phyloP scores from a whole-genome alignment of 2,888 invertebrate species.

The Megaustenia siamemsis region DNA sequence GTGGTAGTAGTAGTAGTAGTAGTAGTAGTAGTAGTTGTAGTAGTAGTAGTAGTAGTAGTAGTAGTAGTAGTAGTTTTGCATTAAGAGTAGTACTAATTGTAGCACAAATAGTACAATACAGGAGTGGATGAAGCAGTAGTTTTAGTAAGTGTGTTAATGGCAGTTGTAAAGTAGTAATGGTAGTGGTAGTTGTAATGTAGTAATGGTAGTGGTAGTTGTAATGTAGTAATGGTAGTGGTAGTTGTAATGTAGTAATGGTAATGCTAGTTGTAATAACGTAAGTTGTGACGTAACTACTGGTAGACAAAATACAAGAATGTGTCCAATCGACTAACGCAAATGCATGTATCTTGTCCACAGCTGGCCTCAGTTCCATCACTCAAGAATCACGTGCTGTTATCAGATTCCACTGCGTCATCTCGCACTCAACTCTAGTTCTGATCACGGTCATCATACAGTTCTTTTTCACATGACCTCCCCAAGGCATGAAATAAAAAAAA shows the following conservation, averaged over 20 bases:
- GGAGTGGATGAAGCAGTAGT: too few species aligned
- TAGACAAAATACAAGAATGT: background rate
- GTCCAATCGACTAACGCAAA: background rate
- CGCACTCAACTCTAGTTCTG: background rate
- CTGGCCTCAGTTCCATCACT: background rate
- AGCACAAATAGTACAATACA: too few species aligned
- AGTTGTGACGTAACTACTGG: background rate
- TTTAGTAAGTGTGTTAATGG: too few species aligned
- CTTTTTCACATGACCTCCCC: background rate
- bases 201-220: too few species aligned
- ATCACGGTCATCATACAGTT: background rate
- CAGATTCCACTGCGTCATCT: constrained; percentile 32
- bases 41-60: constrained; percentile 19
- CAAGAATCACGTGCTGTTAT: constrained; percentile 29
- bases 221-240: background rate
- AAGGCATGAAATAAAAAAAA: too few species aligned
- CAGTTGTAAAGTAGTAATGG: too few species aligned
- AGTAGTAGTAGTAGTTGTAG: constrained; percentile 17
- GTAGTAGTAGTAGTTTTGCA: background rate
- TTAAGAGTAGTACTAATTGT: background rate
- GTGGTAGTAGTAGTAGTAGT: constrained; percentile 15
- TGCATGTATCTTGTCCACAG: background rate
- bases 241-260: background rate
- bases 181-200: too few species aligned
- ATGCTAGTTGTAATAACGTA: background rate